These are phyloP conservation scores for Ispidina lecontei DNA, from an alignment of 2,797 vertebrate species.

Conservation along the genomic window DNA sequence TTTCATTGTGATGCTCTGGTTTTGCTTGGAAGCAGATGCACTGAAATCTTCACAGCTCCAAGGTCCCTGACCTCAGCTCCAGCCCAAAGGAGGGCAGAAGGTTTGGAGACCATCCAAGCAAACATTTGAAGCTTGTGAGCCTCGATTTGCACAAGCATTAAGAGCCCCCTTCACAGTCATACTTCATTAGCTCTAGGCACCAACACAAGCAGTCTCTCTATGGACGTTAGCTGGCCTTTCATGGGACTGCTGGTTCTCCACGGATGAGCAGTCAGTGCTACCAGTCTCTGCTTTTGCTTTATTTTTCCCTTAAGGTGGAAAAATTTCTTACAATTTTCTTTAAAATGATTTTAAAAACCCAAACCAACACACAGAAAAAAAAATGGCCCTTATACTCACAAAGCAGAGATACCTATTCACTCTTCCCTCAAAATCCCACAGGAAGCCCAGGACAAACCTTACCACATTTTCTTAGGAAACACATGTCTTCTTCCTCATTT, in stretches of 20 bases:
- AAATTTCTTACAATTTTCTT: not conserved
- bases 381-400: not conserved
- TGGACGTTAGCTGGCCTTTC: not conserved
- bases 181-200: conserved; percentile 31
- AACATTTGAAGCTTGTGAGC: conserved; percentile 22
- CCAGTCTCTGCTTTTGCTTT: not conserved
- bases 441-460: not conserved
- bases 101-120: conserved; percentile 42
- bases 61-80: conserved; percentile 17
- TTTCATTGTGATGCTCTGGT: conserved; percentile 47
- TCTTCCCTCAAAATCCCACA: not conserved
- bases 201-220: not conserved
- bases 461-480: not conserved
- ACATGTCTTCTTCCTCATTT: not conserved
- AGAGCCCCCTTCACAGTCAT: conserved; percentile 18
- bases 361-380: not conserved
- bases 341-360: not conserved
- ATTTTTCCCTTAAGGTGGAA: not conserved
- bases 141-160: not conserved
- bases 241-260: not conserved
- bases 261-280: not conserved
- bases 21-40: conserved; percentile 29
- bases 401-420: not conserved
- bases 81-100: conserved; percentile 24
- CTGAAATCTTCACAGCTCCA: not conserved